phyloP scores from a whole-genome alignment of 1,140 invertebrate genomes.

The Acromyrmex echinatior region DNA sequence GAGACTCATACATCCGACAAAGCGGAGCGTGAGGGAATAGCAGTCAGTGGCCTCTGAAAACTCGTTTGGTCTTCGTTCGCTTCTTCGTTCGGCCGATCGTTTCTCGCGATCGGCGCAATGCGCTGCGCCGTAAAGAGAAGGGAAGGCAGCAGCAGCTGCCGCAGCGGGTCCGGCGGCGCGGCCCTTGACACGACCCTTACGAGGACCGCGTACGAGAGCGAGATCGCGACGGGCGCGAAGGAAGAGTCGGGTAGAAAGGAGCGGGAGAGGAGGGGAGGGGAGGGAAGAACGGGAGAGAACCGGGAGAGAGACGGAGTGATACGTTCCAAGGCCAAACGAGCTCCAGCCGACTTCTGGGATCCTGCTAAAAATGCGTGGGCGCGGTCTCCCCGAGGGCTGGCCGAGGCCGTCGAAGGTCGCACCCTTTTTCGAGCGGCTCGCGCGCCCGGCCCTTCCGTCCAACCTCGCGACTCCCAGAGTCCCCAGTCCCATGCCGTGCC shows the following conservation, averaged over 20 bases:
- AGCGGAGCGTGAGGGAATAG: background rate
- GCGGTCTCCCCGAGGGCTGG: slow-evolving; percentile 87
- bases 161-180: slow-evolving; percentile 29
- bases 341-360: slow-evolving; percentile 84
- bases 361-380: slow-evolving; percentile 87
- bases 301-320: slow-evolving; percentile 26
- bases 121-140: background rate
- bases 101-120: slow-evolving; percentile 15
- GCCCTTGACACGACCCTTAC: slow-evolving; percentile 62
- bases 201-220: slow-evolving; percentile 6
- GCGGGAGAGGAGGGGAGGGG: background rate
- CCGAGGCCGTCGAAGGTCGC: slow-evolving; percentile 83
- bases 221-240: slow-evolving; percentile 43
- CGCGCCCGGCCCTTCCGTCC: slow-evolving; percentile 74
- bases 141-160: background rate
- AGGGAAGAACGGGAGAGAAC: slow-evolving; percentile 7
- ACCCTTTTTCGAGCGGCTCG: slow-evolving; percentile 81
- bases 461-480: slow-evolving; percentile 63
- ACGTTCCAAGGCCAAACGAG: slow-evolving; percentile 75
- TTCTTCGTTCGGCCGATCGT: background rate
- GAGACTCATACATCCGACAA: slow-evolving; percentile 2
- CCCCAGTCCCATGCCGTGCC: slow-evolving; percentile 43
- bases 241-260: slow-evolving; percentile 25
- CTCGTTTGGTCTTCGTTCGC: slow-evolving; percentile 56
- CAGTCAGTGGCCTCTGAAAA: slow-evolving; percentile 57